A percentile compares a stretch with the other conserved stretches of the same genome.
Evolutionary conservation across 1,140 invertebrate genomes (phyloP).

Genomic region (Eufriesea mexicana): DNA sequence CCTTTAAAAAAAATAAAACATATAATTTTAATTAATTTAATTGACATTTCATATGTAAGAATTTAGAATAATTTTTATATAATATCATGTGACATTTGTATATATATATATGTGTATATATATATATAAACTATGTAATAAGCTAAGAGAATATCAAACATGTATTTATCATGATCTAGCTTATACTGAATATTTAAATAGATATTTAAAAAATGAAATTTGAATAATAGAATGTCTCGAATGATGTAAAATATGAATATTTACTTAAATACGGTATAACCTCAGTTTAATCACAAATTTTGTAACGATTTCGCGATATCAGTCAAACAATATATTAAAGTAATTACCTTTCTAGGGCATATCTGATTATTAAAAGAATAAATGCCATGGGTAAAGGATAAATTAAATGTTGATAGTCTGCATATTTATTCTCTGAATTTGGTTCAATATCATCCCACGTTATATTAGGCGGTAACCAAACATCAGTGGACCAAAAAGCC

Average conservation of each 20-base stretch:
- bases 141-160: no score
- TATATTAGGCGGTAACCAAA: constrained; percentile 95
- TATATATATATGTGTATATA: not conserved
- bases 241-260: not conserved
- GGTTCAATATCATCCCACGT: constrained; percentile 94
- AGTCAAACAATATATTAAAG: not conserved
- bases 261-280: constrained; percentile 2
- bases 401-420: constrained; percentile 91
- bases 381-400: constrained; percentile 92
- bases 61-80: no score
- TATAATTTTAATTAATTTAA: not conserved
- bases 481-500: constrained; percentile 90
- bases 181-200: not conserved
- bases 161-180: not conserved
- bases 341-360: constrained; percentile 91
- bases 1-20: constrained; percentile 78
- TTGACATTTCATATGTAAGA: not conserved
- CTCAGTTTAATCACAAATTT: constrained; percentile 10
- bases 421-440: constrained; percentile 89
- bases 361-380: constrained; percentile 88
- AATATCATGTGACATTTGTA: not conserved
- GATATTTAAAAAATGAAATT: not conserved
- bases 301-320: not conserved
- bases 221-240: not conserved
- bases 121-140: not conserved